Base-by-base conservation (phyloP, 1,140 invertebrate species). In the Mya arenaria region DNA sequence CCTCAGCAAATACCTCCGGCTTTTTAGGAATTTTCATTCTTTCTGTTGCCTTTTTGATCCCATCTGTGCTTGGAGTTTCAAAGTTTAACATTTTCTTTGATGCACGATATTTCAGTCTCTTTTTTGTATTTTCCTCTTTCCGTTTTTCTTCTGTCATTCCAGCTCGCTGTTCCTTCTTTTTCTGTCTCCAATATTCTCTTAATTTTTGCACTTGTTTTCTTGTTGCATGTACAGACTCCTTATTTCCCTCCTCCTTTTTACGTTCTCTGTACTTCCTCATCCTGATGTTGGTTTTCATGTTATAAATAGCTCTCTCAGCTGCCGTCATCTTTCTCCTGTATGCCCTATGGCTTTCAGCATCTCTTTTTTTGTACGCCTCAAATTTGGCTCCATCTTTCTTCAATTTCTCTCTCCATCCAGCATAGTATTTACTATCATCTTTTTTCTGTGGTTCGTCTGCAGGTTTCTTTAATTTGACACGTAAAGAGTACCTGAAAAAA, bases 101-200 rank as follows among this genome's bases (percentile, higher is more conserved):
- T 36, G 39, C 17, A 48, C 37, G 44, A 56, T 68, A 66, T 39
- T 37, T 32, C 30, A 13, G 30, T 36, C 32, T 65, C 37, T 41
- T 79, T 52, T 66, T 58, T 36, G 30, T 32, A 23, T 25, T 52
- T 34, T 32, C 32, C 1, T 8, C 2, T 3, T 17, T 4, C 48
- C 28, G 52, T 34, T 19, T 63, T 55, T 79, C 41, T 0, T 1
- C 2, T 3, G 44, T 55, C 44, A 66, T 1, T 30, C 23, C n/a
- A 3, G 8, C 25, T 34, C 75, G 66, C 28, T 79, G 63, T 66
- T 79, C 75, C n/a, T 6, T 23, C 25, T 79, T 79, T 36, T 79
- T 79, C 34, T 23, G 8, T 15, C 75, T 0, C 75, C 75, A 79
- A 34, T 79, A 79, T 37, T 79, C 75, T 55, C 60, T 66, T 25